A percentile compares a stretch with the other conserved stretches of the same genome.
Conservation (phyloP, 2,113 vertebrate species). For the Chaenogobius annularis region DNA sequence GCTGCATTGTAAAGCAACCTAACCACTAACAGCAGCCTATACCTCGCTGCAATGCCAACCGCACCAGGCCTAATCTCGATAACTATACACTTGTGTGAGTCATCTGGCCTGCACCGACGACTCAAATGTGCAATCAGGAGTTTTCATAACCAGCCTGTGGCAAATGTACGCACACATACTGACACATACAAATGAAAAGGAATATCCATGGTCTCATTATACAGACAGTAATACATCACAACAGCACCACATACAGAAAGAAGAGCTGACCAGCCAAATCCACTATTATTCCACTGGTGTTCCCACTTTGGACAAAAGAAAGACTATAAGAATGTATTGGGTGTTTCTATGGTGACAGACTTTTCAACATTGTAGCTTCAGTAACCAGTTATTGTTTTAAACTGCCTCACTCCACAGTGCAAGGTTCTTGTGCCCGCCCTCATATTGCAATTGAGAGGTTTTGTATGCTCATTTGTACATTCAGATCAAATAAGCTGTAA, state of each 20-base stretch:
- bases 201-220: conserved; percentile 32
- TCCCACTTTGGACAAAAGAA: conserved; percentile 15
- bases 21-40: background rate
- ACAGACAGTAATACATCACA: conserved; percentile 38
- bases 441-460: too few species aligned
- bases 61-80: conserved; percentile 26
- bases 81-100: conserved; percentile 32
- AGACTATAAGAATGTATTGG: conserved; percentile 18
- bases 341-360: conserved; percentile 62
- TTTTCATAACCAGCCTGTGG: conserved; percentile 12
- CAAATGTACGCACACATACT: background rate
- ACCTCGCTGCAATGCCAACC: background rate
- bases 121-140: conserved; percentile 30
- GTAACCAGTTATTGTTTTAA: background rate
- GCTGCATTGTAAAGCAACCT: background rate
- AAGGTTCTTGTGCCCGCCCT: too few species aligned
- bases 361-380: background rate
- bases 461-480: too few species aligned
- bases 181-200: conserved; percentile 20
- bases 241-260: conserved; percentile 23
- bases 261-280: conserved; percentile 45
- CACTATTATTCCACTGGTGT: conserved; percentile 29
- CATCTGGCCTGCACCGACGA: conserved; percentile 20
- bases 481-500: too few species aligned
- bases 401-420: too few species aligned